phyloP scores from a whole-genome alignment of 1,140 invertebrate genomes.

The Globodera rostochiensis region DNA sequence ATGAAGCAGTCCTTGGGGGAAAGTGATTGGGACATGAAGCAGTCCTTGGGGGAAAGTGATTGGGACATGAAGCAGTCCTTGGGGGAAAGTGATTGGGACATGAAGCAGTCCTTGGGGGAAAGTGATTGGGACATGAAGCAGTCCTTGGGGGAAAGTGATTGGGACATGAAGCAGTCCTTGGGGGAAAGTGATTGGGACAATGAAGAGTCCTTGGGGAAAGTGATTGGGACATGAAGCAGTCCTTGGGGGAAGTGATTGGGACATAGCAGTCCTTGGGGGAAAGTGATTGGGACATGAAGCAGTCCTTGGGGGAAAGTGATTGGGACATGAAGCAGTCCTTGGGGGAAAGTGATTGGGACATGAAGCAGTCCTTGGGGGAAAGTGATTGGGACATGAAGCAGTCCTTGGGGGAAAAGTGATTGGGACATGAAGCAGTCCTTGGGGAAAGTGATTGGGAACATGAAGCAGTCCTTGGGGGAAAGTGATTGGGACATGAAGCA shows the following conservation, averaged over 20 bases:
- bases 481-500: not conserved
- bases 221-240: constrained; percentile 43
- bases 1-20: not conserved
- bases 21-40: not conserved
- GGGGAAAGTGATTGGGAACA: constrained; percentile 14
- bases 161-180: not conserved
- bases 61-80: constrained; percentile 46
- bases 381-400: constrained; percentile 45
- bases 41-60: not conserved
- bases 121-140: constrained; percentile 34
- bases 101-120: constrained; percentile 45
- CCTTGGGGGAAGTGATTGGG: constrained; percentile 30
- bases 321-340: not conserved
- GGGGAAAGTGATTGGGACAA: not conserved
- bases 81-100: constrained; percentile 11
- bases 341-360: not conserved
- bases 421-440: constrained; percentile 42
- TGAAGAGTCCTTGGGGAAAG: no score
- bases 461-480: constrained; percentile 45
- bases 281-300: constrained; percentile 27
- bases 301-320: constrained; percentile 34
- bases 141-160: constrained; percentile 28
- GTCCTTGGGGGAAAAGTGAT: constrained; percentile 31
- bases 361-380: no score
- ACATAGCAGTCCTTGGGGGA: constrained; percentile 44